Evolutionary conservation across 2,797 vertebrate species (phyloP), one percentile per base, ranked within the genome.

Genomic region (Rhynchonycteris naso): DNA sequence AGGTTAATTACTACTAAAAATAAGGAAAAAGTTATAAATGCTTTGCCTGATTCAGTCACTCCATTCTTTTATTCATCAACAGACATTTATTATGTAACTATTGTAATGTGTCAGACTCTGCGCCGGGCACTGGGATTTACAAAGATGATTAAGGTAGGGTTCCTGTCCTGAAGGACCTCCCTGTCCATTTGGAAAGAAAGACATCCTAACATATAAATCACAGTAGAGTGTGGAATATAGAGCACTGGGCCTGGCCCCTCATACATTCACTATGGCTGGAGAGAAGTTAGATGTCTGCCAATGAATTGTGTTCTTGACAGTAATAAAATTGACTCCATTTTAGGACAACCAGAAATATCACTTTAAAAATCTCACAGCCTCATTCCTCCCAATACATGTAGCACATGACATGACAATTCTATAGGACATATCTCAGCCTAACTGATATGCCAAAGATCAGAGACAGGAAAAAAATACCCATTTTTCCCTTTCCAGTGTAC

Each of bases 401-500:
- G 43, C 26, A 47, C 28, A 43, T 52, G 82, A 83, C 71, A 87
- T 35, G 56, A 83, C 35, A 92, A 66, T 47, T 84, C 71, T 79
- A 65, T 56, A 92, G 74, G 96, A 76, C 91, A 50, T 52, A 95
- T 71, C 43, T 33, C 72, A 87, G 82, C 38, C 28, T 92, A 26
- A 89, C 78, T 94, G 84, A 83, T 84, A 89, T 88, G 82, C 50
- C 94, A 94, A 97, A 96, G 35, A 91, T 69, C 93, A 94, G 47
- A 52, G 43, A 91, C 72, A 78, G 26, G 50, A 83, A 91, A 88
- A 79, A 90, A 97, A 71, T 52, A 84, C 74, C 33, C 86, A 66
- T 4, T 58, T 89, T 88, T 58, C 26, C 50, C n/a, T 94, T 19
- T n/a, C 87, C 97, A 79, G 61, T 92, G 81, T 63, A 81, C 68